A percentile compares a stretch with the other conserved stretches of the same genome.
These are phyloP conservation scores for Cichladusa arquata DNA, from an alignment of 2,113 vertebrate genomes.

Conservation along the genomic window DNA sequence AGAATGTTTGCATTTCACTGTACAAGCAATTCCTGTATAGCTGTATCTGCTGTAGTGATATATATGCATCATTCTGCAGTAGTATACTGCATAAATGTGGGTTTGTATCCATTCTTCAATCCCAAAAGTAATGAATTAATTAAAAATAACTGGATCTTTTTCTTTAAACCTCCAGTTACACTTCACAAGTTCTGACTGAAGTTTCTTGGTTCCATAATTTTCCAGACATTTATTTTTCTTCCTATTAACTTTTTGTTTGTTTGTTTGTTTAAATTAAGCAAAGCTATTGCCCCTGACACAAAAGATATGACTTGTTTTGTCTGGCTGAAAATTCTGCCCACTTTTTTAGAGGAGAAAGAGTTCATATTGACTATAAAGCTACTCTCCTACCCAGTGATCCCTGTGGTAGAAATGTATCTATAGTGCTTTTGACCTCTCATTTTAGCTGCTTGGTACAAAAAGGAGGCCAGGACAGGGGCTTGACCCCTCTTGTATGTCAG, in stretches of 20 bases:
- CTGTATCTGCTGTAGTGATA: not conserved
- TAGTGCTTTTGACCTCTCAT: not conserved
- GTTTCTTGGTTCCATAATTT: not conserved
- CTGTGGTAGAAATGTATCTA: not conserved
- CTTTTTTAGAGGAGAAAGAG: not conserved
- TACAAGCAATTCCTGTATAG: not conserved
- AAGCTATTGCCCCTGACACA: not conserved
- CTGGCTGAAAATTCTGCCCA: not conserved
- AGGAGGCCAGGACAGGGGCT: not conserved
- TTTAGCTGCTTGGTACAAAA: not conserved
- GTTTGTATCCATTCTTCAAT: not conserved
- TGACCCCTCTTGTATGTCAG: not conserved
- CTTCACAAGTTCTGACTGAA: not conserved
- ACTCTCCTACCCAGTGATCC: not conserved
- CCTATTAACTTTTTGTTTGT: not conserved
- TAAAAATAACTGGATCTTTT: not conserved
- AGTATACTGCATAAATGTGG: not conserved
- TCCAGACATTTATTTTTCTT: not conserved
- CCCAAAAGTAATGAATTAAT: not conserved
- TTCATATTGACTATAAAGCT: not conserved
- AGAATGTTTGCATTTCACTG: not conserved
- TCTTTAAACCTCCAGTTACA: not conserved
- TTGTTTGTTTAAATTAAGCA: not conserved
- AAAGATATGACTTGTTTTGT: not conserved
- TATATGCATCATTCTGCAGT: not conserved